Evolutionary conservation across 2,113 vertebrate genomes (phyloP).

Genomic region (Neotragus moschatus): DNA sequence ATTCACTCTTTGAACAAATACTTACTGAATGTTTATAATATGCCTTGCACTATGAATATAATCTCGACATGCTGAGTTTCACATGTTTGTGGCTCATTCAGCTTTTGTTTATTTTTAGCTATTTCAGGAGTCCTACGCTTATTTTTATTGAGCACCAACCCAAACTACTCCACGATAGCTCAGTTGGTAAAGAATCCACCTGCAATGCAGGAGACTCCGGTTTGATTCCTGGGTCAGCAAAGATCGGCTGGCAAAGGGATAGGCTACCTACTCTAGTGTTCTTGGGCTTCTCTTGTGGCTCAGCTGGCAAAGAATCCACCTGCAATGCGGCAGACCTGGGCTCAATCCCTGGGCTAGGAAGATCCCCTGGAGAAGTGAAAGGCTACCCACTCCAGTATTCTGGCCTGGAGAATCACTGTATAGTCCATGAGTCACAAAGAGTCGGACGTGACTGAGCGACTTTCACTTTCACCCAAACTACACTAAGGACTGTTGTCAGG

Average conservation of each 20-base stretch:
- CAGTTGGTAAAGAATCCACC: background rate
- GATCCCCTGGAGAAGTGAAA: background rate
- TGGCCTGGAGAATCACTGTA: background rate
- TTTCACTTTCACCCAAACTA: background rate
- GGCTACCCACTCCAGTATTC: background rate
- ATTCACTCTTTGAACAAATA: background rate
- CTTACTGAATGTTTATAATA: background rate
- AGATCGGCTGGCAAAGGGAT: rapidly evolving
- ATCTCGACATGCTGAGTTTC: background rate
- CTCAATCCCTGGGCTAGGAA: background rate
- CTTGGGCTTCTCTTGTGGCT: background rate
- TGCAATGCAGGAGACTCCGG: background rate
- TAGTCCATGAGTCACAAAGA: background rate
- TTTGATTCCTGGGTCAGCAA: background rate
- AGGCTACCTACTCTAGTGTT: background rate
- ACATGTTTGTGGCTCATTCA: background rate
- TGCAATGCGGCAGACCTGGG: background rate
- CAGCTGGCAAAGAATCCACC: background rate
- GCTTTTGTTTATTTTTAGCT: background rate
- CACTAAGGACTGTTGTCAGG: background rate
- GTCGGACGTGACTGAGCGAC: background rate
- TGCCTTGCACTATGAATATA: background rate
- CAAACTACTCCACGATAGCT: background rate
- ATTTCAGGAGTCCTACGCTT: background rate
- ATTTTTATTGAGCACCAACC: background rate